These are phyloP conservation scores for Antedon mediterranea DNA, from an alignment of 53 echinoderm and acorn worm species.

Conservation along the genomic window DNA sequence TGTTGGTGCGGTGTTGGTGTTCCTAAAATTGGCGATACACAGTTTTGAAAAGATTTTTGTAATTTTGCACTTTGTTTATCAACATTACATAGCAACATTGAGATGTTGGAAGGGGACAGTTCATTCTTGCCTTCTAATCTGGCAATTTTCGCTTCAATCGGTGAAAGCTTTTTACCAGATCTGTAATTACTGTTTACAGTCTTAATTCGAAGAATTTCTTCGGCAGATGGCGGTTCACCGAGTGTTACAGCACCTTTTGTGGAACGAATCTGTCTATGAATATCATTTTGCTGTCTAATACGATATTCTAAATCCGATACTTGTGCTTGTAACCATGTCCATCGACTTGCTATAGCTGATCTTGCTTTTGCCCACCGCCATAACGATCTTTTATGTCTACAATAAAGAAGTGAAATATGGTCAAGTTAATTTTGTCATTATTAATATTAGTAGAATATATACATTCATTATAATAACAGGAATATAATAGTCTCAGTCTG, in stretches of 20 bases:
- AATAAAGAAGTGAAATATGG: not conserved
- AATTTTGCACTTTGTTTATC: constrained; percentile 89
- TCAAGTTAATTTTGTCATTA: no score
- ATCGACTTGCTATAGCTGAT: constrained; percentile 71
- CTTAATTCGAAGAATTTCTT: constrained; percentile 37
- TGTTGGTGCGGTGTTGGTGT: not conserved
- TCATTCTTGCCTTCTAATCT: constrained; percentile 44
- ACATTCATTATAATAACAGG: no score
- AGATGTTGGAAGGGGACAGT: constrained; percentile 66
- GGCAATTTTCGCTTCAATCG: constrained; percentile 81
- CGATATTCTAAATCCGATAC: constrained; percentile 89
- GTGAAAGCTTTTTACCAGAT: constrained; percentile 60
- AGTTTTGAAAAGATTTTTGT: constrained; percentile 76
- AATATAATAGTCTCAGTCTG: no score
- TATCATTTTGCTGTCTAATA: constrained; percentile 94
- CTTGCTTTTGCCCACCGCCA: constrained; percentile 93
- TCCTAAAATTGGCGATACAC: constrained; percentile 38
- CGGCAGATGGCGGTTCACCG: constrained; percentile 58
- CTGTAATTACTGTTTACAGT: constrained; percentile 26
- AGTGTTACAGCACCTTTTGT: constrained; percentile 70
- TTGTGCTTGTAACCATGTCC: constrained; percentile 99
- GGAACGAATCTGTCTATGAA: constrained; percentile 68
- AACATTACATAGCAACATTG: constrained; percentile 71
- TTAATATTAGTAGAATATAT: no score
- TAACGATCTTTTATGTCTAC: constrained; percentile 77